Evolutionary conservation across 2,113 vertebrate species (phyloP).

Genomic region (Vicugna pacos): DNA sequence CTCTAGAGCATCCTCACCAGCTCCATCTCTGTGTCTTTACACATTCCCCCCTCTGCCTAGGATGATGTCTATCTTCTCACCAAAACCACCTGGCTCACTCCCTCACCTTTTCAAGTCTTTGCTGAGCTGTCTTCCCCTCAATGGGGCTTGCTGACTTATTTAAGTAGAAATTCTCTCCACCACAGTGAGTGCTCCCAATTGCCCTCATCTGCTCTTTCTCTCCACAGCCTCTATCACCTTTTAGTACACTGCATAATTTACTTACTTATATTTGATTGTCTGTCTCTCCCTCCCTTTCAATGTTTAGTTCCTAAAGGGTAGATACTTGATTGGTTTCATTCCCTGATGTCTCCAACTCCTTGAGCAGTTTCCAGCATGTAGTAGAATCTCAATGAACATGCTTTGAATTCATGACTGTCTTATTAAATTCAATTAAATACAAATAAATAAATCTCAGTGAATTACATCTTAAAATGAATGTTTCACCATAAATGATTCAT

Average conservation of each 20-base stretch:
- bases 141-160: rapidly evolving
- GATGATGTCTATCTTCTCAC: background rate
- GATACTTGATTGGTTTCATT: background rate
- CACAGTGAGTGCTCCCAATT: rapidly evolving
- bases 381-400: background rate
- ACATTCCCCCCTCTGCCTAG: rapidly evolving
- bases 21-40: background rate
- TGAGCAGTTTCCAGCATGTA: background rate
- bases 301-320: background rate
- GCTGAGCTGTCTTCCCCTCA: rapidly evolving
- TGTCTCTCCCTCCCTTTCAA: background rate
- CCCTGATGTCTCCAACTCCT: background rate
- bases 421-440: background rate
- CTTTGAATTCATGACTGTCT: background rate
- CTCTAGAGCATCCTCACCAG: rapidly evolving
- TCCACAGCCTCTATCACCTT: rapidly evolving
- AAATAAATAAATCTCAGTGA: background rate
- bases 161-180: rapidly evolving
- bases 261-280: background rate
- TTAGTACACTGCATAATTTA: rapidly evolving
- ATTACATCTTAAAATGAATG: background rate
- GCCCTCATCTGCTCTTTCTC: rapidly evolving
- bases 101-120: background rate
- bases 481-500: background rate
- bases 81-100: rapidly evolving